Conservation (phyloP, 2,113 vertebrate genomes). For the Fulmarus glacialis region DNA sequence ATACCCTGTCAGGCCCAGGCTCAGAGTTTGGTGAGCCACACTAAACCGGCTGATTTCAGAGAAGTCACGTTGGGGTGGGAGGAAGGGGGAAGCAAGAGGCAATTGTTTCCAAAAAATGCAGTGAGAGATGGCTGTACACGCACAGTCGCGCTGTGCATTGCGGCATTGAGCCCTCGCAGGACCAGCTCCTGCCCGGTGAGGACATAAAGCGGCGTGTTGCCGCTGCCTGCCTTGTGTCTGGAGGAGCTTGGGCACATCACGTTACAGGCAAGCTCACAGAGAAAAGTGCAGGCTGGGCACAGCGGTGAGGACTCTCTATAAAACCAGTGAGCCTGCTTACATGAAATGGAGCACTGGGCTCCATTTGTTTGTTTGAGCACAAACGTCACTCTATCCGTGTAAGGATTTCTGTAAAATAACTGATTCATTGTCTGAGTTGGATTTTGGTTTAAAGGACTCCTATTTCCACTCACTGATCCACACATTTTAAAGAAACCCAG, state of each 20-base stretch:
- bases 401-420: neutral
- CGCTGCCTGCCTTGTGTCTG: rapidly evolving
- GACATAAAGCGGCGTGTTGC: rapidly evolving
- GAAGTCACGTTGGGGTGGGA: rapidly evolving
- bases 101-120: neutral
- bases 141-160: rapidly evolving
- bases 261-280: neutral
- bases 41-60: neutral
- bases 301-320: neutral
- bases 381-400: rapidly evolving
- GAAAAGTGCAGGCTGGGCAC: neutral
- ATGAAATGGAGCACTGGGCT: neutral
- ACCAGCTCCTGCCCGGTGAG: neutral
- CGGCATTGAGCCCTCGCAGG: rapidly evolving
- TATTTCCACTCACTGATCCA: rapidly evolving
- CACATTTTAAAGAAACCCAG: neutral
- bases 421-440: neutral
- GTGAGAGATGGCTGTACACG: neutral
- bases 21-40: neutral
- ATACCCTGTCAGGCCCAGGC: neutral
- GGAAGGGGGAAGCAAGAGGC: neutral
- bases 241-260: rapidly evolving
- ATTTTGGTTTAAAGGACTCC: neutral
- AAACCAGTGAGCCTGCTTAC: neutral
- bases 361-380: neutral